A percentile compares a stretch with the other conserved stretches of the same genome.
These are phyloP conservation scores for Sarcophaga carnaria DNA, from an alignment of 2,888 invertebrate genomes.

Conservation along the genomic window DNA sequence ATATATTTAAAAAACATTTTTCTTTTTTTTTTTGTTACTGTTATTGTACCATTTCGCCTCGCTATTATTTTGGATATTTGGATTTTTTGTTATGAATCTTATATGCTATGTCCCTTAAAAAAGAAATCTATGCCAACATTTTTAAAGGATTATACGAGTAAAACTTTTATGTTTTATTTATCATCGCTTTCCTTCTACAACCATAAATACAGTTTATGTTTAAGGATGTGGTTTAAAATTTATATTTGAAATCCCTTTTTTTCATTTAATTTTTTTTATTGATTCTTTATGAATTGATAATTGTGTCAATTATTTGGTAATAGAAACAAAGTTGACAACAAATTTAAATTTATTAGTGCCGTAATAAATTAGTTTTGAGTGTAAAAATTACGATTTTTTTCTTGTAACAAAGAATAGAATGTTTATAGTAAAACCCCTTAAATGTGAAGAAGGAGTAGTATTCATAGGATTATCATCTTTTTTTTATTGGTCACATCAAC, in stretches of 20 bases:
- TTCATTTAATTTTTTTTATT: conserved; percentile 11
- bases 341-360: background rate
- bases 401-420: too few relatives aligned
- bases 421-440: too few relatives aligned
- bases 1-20: background rate
- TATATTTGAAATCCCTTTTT: conserved; percentile 25
- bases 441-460: too few relatives aligned
- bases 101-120: conserved; percentile 58
- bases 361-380: too few relatives aligned
- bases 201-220: background rate
- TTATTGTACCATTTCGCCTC: background rate
- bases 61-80: background rate
- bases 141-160: conserved; percentile 49
- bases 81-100: conserved; percentile 58
- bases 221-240: conserved; percentile 5
- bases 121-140: conserved; percentile 60
- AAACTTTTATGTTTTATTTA: background rate
- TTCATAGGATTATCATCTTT: too few relatives aligned
- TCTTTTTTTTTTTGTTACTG: background rate
- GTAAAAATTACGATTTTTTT: too few relatives aligned
- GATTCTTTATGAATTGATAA: conserved; percentile 60
- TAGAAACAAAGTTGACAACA: conserved; percentile 25
- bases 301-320: conserved; percentile 56
- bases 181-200: background rate
- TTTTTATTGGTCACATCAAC: too few relatives aligned